Base-by-base conservation (phyloP, 37 sponge, comb jelly and placozoan genomes). In the Haliclona indistincta region DNA sequence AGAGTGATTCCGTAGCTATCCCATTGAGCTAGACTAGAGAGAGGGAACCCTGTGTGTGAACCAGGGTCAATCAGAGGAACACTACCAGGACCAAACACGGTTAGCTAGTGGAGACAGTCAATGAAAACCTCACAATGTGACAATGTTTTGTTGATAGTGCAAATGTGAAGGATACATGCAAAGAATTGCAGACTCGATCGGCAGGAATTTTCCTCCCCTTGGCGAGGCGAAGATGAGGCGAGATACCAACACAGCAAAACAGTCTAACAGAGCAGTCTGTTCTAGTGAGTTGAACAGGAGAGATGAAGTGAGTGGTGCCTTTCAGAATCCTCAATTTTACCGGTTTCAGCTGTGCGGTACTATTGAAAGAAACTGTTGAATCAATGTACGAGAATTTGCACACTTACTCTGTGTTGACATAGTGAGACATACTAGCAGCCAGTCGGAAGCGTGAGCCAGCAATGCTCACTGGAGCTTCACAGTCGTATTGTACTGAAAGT, bases 11-110 rank as follows among this genome's bases (percentile, higher is more conserved):
- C 67, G 43, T 85, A 85, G 64, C 65, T 28, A 36, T 55, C 36
- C 86, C 86, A 85, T 11, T 85, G 49, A 33, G 72, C 86, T 5
- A 78, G 44, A 20, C 26, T 32, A 5, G 70, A n/a, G 19, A 72
- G 52, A 39, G n/a, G 36, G 11, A 70, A 32, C 22, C 15, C 25
- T 13, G 47, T 20, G 34, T 32, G 39, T 4, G 79, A 62, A 0
- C 68, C 72, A 55, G 85, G 35, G 2, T 2, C 2, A 3, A 66
- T 2, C 47, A 85, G 38, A 0, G 86, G 79, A 28, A 73, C 35
- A 49, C 25, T 41, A 0, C 43, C 47, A 8, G 86, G 73, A 64
- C 79, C 79, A 67, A 67, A 85, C 38, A 85, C 49, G 52, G 10
- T 38, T 10, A 85, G 26, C 86, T 78, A 33, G 8, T 52, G 55